Evolutionary conservation across 2,113 vertebrate genomes (phyloP), one percentile per base, ranked within the genome.

Genomic region (Anhinga anhinga): DNA sequence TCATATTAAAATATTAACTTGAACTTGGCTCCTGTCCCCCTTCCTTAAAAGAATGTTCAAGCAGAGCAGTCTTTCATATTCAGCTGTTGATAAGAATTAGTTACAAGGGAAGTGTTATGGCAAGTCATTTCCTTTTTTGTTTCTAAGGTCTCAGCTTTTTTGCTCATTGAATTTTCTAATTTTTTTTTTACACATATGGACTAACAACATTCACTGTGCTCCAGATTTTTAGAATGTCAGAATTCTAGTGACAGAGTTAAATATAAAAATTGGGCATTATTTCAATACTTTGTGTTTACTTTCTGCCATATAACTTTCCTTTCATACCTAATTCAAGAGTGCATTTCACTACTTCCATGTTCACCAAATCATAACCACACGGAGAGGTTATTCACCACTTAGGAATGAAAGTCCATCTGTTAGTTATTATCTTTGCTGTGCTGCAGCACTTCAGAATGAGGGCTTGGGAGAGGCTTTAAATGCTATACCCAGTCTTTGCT

Each of bases 401-500:
- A 90, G 97, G 97, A 98, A 98, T 98, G 97, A 97, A 95, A 91
- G 95, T 90, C 95, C 97, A 97, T 97, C 96, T 98, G 97, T 92
- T 97, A 96, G 93, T 94, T 97, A 97, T 98, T 98, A 97, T 97
- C 91, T 93, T 82, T 78, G 89, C 96, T 90, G 50, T 72, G 72
- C 85, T 95, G 69, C 83, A 94, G 95, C 67, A 15, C 65, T 94
- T 93, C 88, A 97, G 77, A 94, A 55, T 47, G 86, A 95, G 69
- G 67, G 80, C 59, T 93, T 96, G 81, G 63, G 94, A 96, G 88
- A 89, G 69, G 62, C 47, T 86, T 73, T 53, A 91, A 95, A 44
- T 81, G 85, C 82, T 82, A 16, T 80, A 73, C 86, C 81, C 70
- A 61, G 42, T 55, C 89, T 89, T 79, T 88, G 53, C 88, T 88